Percentiles rank a stretch among this genome's conserved stretches.
phyloP scores from a whole-genome alignment of 2,797 vertebrate genomes.

The Bradypus variegatus region DNA sequence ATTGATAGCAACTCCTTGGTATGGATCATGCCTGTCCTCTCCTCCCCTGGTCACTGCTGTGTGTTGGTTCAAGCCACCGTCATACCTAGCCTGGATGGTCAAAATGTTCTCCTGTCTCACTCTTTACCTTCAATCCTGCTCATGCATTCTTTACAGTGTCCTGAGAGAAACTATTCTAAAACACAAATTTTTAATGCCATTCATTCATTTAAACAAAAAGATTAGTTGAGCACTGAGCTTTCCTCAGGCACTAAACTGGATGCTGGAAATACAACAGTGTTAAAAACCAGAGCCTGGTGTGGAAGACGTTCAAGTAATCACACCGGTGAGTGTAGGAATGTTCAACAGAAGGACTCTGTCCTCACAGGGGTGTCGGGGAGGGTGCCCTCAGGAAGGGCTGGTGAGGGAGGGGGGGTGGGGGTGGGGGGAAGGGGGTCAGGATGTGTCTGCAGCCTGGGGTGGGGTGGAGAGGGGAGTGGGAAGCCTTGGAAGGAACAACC shows the following conservation, averaged over 20 bases:
- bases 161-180: background rate
- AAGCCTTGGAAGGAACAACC: background rate
- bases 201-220: background rate
- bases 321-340: background rate
- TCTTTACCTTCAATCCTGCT: background rate
- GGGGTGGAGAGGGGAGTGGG: background rate
- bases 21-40: background rate
- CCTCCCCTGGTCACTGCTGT: background rate
- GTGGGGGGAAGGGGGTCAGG: accelerated
- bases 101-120: background rate
- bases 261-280: background rate
- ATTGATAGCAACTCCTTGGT: background rate
- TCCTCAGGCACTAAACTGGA: background rate
- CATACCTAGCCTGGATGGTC: background rate
- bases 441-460: background rate
- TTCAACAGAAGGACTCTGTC: background rate
- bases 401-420: accelerated
- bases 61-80: background rate
- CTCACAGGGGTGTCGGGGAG: background rate
- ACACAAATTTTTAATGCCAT: background rate
- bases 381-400: background rate
- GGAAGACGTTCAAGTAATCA: background rate
- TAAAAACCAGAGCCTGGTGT: background rate
- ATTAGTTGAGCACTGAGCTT: background rate
- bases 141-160: background rate